Evolutionary conservation across 2,113 vertebrate species (phyloP).

Genomic region (Actinemys pallida): DNA sequence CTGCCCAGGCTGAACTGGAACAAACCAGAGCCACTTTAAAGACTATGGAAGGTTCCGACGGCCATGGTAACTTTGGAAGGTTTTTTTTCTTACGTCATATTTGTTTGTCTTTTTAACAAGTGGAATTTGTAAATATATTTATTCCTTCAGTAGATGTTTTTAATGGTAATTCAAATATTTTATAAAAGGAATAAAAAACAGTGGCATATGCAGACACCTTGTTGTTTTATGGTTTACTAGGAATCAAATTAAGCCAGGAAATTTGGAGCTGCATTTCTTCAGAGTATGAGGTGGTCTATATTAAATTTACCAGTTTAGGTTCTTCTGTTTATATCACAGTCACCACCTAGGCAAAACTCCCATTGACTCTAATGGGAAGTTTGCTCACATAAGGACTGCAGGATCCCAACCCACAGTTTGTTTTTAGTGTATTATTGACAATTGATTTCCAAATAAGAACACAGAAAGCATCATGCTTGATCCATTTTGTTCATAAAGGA

Average conservation of each 20-base stretch:
- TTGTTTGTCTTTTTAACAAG: not conserved
- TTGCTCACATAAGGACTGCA: not conserved
- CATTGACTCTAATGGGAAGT: not conserved
- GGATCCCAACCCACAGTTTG: not conserved
- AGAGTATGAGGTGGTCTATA: not conserved
- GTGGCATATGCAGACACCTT: not conserved
- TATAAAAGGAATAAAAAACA: not conserved
- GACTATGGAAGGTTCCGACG: slow-evolving; percentile 80
- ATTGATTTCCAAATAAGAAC: not conserved
- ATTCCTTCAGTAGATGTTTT: not conserved
- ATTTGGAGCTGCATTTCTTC: not conserved
- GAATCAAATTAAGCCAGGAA: not conserved
- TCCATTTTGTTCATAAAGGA: not conserved
- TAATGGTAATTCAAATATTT: not conserved
- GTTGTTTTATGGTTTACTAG: not conserved
- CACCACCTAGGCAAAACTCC: not conserved
- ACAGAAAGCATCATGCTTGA: not conserved
- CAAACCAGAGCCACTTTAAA: slow-evolving; percentile 80
- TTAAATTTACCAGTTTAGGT: not conserved
- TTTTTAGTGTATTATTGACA: not conserved
- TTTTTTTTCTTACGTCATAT: not conserved
- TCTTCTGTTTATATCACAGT: not conserved
- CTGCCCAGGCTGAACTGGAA: slow-evolving; percentile 79
- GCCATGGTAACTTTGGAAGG: slow-evolving; percentile 79
- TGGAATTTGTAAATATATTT: not conserved